Conservation (phyloP, 1,140 invertebrate genomes). For the Trachymyrmex cornetzi region DNA sequence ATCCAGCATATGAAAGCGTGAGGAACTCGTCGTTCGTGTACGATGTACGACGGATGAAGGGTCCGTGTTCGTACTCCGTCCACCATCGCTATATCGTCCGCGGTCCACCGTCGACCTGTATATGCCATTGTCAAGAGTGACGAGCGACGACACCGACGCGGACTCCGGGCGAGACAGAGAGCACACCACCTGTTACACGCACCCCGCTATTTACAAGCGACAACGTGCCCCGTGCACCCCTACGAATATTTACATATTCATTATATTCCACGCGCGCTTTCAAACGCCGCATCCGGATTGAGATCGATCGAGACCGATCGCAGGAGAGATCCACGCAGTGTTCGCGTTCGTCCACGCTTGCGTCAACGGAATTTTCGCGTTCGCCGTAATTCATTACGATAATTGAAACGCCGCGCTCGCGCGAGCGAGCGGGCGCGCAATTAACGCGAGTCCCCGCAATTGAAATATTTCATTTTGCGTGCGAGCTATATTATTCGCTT, state of each 20-base stretch:
- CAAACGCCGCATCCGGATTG: constrained; percentile 4
- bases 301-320: constrained; percentile 33
- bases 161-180: constrained; percentile 36
- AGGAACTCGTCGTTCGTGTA: neutral
- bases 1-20: neutral
- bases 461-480: constrained; percentile 58
- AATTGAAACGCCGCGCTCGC: constrained; percentile 39
- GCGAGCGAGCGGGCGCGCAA: constrained; percentile 36
- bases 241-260: constrained; percentile 62
- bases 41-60: neutral
- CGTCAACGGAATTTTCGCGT: constrained; percentile 20
- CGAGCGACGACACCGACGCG: constrained; percentile 18
- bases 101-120: neutral
- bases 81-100: neutral
- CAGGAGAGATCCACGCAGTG: neutral
- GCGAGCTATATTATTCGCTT: constrained; percentile 60
- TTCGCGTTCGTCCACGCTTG: neutral
- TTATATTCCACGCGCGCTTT: constrained; percentile 41
- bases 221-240: constrained; percentile 26
- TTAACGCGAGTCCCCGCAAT: constrained; percentile 57
- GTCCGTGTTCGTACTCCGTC: neutral
- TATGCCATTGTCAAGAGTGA: constrained; percentile 33
- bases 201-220: constrained; percentile 48
- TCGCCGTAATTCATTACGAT: constrained; percentile 47
- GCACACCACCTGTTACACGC: constrained; percentile 56